Percentiles rank a stretch among this genome's conserved stretches.
phyloP scores from a whole-genome alignment of 2,113 vertebrate species.

The Pygathrix nemaeus region DNA sequence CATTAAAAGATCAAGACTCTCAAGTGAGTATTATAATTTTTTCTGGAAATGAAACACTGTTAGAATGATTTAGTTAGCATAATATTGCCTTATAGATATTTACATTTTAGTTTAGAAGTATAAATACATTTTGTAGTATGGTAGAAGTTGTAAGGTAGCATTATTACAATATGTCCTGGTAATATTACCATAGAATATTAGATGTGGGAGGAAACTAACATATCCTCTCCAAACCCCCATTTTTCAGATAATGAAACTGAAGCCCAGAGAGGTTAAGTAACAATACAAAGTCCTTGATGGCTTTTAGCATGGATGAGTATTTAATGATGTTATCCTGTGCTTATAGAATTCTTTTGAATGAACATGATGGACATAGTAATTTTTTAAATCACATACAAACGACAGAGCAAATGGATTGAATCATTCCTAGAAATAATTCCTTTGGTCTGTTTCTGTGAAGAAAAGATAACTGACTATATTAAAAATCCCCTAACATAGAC shows the following conservation, averaged over 20 bases:
- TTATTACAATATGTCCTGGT: slow-evolving; percentile 20
- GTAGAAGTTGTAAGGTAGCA: not conserved
- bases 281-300: slow-evolving; percentile 27
- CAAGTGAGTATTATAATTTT: slow-evolving; percentile 85
- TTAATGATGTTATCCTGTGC: not conserved
- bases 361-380: slow-evolving; percentile 19
- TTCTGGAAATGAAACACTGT: slow-evolving; percentile 13
- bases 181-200: slow-evolving; percentile 24
- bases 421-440: slow-evolving; percentile 57
- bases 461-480: slow-evolving; percentile 47
- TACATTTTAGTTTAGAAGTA: not conserved
- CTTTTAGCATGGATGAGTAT: slow-evolving; percentile 46
- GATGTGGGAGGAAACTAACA: slow-evolving; percentile 44
- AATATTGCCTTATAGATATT: slow-evolving; percentile 39
- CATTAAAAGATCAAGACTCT: slow-evolving; percentile 90
- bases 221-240: slow-evolving; percentile 8
- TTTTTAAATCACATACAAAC: slow-evolving; percentile 58
- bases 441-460: slow-evolving; percentile 64
- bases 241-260: slow-evolving; percentile 55
- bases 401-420: slow-evolving; percentile 57
- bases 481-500: slow-evolving; percentile 55
- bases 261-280: slow-evolving; percentile 50
- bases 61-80: slow-evolving; percentile 67
- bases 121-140: slow-evolving; percentile 44
- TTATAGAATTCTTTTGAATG: slow-evolving; percentile 43